Base-by-base conservation (phyloP, 53 echinoderm and acorn worm genomes). In the Crossaster papposus region DNA sequence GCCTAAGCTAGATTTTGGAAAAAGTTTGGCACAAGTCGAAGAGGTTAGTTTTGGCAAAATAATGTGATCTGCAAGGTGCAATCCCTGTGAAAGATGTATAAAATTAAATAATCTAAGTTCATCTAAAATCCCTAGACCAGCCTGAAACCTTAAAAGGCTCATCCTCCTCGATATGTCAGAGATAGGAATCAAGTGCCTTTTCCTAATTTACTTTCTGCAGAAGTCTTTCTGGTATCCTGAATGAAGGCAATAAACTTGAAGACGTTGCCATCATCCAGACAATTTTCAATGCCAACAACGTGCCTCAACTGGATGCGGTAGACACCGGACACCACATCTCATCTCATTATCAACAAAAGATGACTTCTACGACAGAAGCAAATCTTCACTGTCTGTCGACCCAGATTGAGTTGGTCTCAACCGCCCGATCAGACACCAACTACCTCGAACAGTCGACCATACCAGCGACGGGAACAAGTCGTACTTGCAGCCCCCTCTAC, bases 221-320 rank as follows among this genome's bases (percentile, higher is more conserved):
- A 72, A 72, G 53, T 52, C 30, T 84, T 52, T 29, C 52, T 12
- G 84, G 84, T 36, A 38, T 72, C 30, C 10, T 84, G 22, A 26
- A 53, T n/a, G 50, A 20, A 71, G 30, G 68, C 54, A 63, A 65
- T 15, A 15, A 72, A 71, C 52, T 52, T 29, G 84, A 84, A 52
- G 84, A 84, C 51, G 31, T 73, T 23, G 71, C 72, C 10, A 54
- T 84, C 51, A 84, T 84, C 53, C 73, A 84, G 72, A 72, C 84
- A 52, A 84, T 84, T 14, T 84, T 52, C 84, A 72, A 51, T 53
- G 84, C 84, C 51, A 84, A 84, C 33, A 50, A 65, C 15, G 22
- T 0, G 28, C 65, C 82, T 44, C 65, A 82, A 17, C 24, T 36
- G n/a, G 68, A 36, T 23, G 37, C 54, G 51, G 52, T 18, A 33